These are phyloP conservation scores for Bovichtus diacanthus DNA, from an alignment of 2,797 vertebrate genomes.

Conservation along the genomic window DNA sequence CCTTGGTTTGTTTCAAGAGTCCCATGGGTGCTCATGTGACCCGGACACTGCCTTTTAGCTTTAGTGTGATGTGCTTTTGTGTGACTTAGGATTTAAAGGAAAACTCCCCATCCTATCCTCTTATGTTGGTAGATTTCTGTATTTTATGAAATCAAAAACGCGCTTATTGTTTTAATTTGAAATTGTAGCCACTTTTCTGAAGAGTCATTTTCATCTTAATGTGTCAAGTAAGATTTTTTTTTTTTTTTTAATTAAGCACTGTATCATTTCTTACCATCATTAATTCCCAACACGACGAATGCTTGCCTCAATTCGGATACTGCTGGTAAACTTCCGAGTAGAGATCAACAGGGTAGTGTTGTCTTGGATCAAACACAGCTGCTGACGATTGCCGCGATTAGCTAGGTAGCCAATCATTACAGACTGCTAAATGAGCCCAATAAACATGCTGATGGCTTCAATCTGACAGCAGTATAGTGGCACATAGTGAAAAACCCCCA, in stretches of 20 bases:
- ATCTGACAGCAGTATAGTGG: no score
- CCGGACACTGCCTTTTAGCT: slow-evolving; percentile 36
- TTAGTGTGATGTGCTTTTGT: slow-evolving; percentile 29
- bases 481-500: no score
- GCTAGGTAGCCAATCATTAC: no score
- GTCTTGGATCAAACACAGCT: no score
- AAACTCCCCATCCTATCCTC: not conserved
- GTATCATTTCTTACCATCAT: no score
- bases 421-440: no score
- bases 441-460: no score
- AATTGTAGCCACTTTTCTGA: not conserved
- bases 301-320: no score
- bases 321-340: no score
- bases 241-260: not conserved
- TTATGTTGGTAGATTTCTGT: not conserved
- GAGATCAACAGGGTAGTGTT: no score
- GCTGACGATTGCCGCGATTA: no score
- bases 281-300: not conserved
- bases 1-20: slow-evolving; percentile 39
- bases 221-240: not conserved
- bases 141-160: not conserved
- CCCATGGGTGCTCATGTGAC: slow-evolving; percentile 36
- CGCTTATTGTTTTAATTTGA: not conserved
- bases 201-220: accelerated
- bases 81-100: slow-evolving; percentile 22